Evolutionary conservation across 92 coral and sea anemone species (phyloP).

Genomic region (Plumapathes pennacea): DNA sequence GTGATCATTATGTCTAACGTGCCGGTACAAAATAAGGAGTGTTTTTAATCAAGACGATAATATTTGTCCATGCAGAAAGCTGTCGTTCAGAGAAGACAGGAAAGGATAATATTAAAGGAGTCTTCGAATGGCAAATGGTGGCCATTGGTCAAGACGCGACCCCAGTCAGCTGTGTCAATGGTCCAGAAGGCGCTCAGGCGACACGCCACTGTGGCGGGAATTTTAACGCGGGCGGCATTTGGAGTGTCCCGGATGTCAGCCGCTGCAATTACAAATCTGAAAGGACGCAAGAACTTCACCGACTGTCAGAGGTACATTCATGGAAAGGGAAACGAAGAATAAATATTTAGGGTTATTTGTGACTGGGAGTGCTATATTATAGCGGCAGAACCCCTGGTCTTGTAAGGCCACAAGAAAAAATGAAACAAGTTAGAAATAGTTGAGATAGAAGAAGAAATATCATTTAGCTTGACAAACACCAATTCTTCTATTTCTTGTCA

Average conservation of each 20-base stretch:
- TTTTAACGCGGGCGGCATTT: slow-evolving; percentile 49
- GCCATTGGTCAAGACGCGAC: slow-evolving; percentile 33
- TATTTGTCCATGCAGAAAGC: slow-evolving; percentile 31
- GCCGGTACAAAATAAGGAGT: too few relatives aligned
- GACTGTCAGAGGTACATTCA: slow-evolving; percentile 43
- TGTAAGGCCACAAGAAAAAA: too few relatives aligned
- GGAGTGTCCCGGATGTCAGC: slow-evolving; percentile 47
- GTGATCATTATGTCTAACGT: too few relatives aligned
- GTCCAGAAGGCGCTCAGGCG: slow-evolving; percentile 46
- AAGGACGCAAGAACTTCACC: slow-evolving; percentile 50
- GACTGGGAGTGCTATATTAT: too few relatives aligned
- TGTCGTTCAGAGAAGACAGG: slow-evolving; percentile 64
- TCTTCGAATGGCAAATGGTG: slow-evolving; percentile 47
- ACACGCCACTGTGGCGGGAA: slow-evolving; percentile 63
- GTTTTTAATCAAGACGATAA: too few relatives aligned
- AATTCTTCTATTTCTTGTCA: neutral
- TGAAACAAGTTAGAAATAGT: too few relatives aligned
- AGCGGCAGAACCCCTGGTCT: too few relatives aligned
- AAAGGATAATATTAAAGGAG: slow-evolving; percentile 32
- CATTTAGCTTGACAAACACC: too few relatives aligned
- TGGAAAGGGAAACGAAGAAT: neutral
- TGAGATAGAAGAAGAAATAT: too few relatives aligned
- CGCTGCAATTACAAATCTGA: slow-evolving; percentile 46
- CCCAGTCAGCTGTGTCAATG: slow-evolving; percentile 43
- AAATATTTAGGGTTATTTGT: too few relatives aligned